Evolutionary conservation across 2,113 vertebrate genomes (phyloP).

Genomic region (Lethenteron camtschaticum): DNA sequence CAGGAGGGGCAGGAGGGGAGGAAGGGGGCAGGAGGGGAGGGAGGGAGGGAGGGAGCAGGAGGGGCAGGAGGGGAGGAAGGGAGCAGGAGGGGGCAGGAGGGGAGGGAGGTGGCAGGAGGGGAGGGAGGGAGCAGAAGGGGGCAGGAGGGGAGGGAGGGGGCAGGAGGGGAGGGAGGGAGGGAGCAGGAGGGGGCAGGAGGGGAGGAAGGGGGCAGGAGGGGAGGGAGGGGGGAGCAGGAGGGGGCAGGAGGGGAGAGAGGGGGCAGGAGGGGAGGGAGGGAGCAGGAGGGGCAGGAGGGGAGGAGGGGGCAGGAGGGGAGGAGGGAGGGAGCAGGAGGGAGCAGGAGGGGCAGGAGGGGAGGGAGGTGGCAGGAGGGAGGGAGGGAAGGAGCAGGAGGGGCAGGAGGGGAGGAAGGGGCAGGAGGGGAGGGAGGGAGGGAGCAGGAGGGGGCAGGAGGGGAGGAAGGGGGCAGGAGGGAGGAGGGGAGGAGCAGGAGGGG

Average conservation of each 20-base stretch:
- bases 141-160: no score
- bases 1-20: neutral
- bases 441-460: neutral
- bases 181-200: neutral
- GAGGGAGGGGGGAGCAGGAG: neutral
- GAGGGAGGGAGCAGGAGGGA: neutral
- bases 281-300: neutral
- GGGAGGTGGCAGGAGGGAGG: neutral
- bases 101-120: no score
- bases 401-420: neutral
- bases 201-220: neutral
- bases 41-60: no score
- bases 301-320: neutral
- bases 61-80: neutral
- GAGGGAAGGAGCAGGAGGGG: no score
- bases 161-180: neutral
- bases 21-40: neutral
- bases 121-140: slow-evolving; percentile 2
- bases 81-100: no score
- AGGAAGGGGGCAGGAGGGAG: neutral
- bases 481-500: neutral
- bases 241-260: neutral
- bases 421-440: neutral
- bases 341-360: neutral
- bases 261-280: neutral